A percentile compares a stretch with the other conserved stretches of the same genome.
phyloP scores from a whole-genome alignment of 2,113 vertebrate genomes.

The Saguinus midas region DNA sequence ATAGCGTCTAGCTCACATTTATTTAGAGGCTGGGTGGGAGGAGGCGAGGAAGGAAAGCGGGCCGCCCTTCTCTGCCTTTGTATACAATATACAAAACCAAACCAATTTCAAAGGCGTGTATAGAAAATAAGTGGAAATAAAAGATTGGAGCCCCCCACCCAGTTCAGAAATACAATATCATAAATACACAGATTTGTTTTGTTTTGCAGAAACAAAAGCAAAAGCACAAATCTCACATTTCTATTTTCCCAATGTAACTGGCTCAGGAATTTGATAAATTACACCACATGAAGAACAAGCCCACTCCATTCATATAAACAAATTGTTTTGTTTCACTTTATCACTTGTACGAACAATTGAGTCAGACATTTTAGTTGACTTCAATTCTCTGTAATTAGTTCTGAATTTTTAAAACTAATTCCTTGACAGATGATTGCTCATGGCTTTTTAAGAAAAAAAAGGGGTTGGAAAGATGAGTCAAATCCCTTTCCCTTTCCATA shows the following conservation, averaged over 20 bases:
- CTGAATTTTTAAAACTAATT: background rate
- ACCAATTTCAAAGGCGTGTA: background rate
- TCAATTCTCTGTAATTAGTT: background rate
- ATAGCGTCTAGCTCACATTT: conserved; percentile 53
- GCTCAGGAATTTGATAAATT: conserved; percentile 70
- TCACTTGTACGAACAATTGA: background rate
- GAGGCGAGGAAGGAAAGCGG: background rate
- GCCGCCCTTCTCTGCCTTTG: background rate
- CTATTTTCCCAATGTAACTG: background rate
- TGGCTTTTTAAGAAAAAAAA: background rate
- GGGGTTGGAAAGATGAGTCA: background rate
- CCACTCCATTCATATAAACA: conserved; percentile 48
- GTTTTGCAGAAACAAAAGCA: background rate
- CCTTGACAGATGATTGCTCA: background rate
- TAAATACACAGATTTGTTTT: background rate
- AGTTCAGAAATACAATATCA: background rate
- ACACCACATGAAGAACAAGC: conserved; percentile 58
- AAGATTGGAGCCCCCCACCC: background rate
- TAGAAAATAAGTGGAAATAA: conserved; percentile 54
- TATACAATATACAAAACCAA: background rate
- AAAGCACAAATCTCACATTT: conserved; percentile 36
- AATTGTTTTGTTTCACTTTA: conserved; percentile 24
- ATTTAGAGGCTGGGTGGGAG: conserved; percentile 58
- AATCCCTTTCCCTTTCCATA: background rate
- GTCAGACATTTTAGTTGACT: background rate